Conservation (phyloP, 2,888 invertebrate species). For the Bimastos eiseni region DNA sequence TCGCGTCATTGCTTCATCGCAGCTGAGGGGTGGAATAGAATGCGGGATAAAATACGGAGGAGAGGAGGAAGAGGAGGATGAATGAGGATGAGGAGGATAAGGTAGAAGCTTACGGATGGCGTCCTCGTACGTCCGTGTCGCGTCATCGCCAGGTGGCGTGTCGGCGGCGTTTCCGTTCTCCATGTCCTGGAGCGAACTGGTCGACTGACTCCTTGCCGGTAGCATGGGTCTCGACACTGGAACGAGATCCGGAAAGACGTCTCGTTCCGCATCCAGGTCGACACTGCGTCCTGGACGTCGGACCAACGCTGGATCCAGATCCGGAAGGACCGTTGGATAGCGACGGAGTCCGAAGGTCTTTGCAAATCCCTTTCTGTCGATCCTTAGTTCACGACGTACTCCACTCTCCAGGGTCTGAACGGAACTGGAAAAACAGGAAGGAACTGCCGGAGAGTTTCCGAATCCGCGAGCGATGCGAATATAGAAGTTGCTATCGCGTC, state of each 20-base stretch:
- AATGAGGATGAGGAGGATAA: background rate
- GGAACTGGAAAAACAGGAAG: background rate
- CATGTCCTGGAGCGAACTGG: conserved; percentile 22
- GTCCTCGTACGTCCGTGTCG: background rate
- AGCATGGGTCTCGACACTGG: background rate
- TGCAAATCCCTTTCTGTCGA: background rate
- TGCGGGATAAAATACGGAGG: background rate
- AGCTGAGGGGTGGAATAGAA: background rate
- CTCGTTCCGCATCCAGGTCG: background rate
- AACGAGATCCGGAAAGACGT: conserved; percentile 1
- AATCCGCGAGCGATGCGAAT: conserved; percentile 1
- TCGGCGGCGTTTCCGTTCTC: background rate
- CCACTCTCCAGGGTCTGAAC: conserved; percentile 15
- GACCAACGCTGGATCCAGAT: background rate
- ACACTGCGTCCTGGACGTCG: background rate
- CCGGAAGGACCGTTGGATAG: background rate
- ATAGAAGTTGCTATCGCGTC: conserved; percentile 17
- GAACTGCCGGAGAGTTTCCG: background rate
- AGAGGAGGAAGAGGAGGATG: background rate
- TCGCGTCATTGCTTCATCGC: background rate
- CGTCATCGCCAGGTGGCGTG: background rate
- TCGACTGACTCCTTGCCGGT: conserved; percentile 1
- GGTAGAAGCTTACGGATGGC: background rate
- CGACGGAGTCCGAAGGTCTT: background rate
- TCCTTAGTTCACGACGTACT: background rate